phyloP scores from a whole-genome alignment of 2,113 vertebrate genomes.

The Psilopsiagon aurifrons region DNA sequence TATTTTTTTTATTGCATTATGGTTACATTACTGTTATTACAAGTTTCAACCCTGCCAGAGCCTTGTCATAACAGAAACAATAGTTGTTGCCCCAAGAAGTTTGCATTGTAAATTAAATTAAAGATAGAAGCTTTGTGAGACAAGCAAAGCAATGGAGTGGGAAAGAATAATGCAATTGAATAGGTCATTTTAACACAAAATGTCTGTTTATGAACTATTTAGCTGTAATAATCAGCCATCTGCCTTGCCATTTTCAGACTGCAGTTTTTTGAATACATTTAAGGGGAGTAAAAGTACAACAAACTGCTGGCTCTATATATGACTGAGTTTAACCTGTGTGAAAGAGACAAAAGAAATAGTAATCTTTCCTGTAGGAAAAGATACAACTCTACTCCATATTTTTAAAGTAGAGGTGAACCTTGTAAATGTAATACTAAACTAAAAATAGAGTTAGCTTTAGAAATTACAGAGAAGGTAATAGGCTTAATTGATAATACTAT shows the following conservation, averaged over 20 bases:
- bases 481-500: background rate
- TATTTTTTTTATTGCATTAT: background rate
- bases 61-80: background rate
- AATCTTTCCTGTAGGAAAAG: background rate
- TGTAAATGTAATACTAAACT: background rate
- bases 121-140: background rate
- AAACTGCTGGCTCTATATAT: background rate
- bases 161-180: background rate
- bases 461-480: background rate
- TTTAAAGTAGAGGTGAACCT: background rate
- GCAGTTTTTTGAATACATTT: background rate
- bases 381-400: background rate
- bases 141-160: background rate
- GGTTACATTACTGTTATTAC: background rate
- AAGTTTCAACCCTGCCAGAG: background rate
- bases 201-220: background rate
- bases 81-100: background rate
- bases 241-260: background rate
- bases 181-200: background rate
- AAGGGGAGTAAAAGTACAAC: background rate
- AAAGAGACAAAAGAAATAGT: background rate
- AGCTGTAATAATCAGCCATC: background rate
- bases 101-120: background rate
- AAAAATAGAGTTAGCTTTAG: background rate
- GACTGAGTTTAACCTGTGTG: background rate